These are phyloP conservation scores for Danaus plexippus DNA, from an alignment of 1,140 invertebrate genomes.

Conservation along the genomic window DNA sequence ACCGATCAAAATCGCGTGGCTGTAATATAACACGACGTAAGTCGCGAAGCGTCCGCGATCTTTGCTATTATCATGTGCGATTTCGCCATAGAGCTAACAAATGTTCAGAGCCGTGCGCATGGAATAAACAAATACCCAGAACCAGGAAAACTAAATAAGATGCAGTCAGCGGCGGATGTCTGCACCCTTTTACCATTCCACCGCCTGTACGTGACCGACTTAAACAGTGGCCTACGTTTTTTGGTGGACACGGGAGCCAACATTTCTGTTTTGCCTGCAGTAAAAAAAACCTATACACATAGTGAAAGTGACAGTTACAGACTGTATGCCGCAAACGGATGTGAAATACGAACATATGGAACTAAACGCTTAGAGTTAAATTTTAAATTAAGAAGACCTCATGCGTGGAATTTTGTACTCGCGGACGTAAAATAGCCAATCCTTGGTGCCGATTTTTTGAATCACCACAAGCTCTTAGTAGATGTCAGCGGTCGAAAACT, in stretches of 20 bases:
- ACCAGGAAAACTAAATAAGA: conserved; percentile 12
- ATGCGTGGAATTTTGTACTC: conserved; percentile 13
- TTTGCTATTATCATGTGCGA: conserved; percentile 14
- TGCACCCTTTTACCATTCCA: conserved; percentile 12
- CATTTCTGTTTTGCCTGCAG: too few species aligned
- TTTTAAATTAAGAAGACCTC: conserved; percentile 1
- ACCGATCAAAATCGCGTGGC: conserved; percentile 9
- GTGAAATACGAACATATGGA: conserved; percentile 7
- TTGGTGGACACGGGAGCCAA: conserved; percentile 11
- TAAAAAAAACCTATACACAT: too few species aligned
- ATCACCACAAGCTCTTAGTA: conserved; percentile 12
- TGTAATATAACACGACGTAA: conserved; percentile 8
- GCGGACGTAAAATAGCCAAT: conserved; percentile 22
- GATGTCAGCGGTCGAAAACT: neutral
- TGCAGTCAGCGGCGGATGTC: conserved; percentile 18
- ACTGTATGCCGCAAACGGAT: neutral
- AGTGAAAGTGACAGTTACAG: too few species aligned
- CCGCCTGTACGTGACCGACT: conserved; percentile 19
- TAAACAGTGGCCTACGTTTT: conserved; percentile 20
- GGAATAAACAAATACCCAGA: conserved; percentile 1
- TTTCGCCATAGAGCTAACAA: conserved; percentile 11
- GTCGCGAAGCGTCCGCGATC: too few species aligned
- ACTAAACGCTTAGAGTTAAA: conserved; percentile 4
- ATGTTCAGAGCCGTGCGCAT: conserved; percentile 11
- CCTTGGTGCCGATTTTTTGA: conserved; percentile 20